A percentile compares a stretch with the other conserved stretches of the same genome.
Evolutionary conservation across 1,140 invertebrate genomes (phyloP).

Genomic region (Aphelinus atriplicis): DNA sequence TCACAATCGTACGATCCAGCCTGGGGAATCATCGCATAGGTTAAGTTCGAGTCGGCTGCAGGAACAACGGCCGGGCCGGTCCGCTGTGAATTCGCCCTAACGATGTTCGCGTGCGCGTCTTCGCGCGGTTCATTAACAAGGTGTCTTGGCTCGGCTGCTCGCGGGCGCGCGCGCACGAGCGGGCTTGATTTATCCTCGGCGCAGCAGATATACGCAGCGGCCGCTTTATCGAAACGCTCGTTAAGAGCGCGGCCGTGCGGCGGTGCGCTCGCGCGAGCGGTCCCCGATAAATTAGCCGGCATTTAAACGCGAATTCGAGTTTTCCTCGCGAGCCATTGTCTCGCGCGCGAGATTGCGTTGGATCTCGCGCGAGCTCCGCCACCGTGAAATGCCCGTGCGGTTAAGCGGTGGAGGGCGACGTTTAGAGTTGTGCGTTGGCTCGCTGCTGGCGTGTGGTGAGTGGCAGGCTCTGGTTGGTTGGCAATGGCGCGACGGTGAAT

Average conservation of each 20-base stretch:
- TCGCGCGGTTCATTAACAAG: conserved; percentile 24
- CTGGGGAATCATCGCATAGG: too few species aligned
- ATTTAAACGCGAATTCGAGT: conserved; percentile 18
- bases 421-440: too few species aligned
- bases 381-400: too few species aligned
- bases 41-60: too few species aligned
- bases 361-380: background rate
- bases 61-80: too few species aligned
- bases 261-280: background rate
- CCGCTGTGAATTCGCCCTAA: too few species aligned
- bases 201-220: conserved; percentile 5
- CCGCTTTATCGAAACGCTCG: conserved; percentile 22
- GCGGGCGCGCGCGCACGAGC: background rate
- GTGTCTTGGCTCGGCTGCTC: background rate
- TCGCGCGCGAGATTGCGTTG: background rate
- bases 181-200: conserved; percentile 14
- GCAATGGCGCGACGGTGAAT: too few species aligned
- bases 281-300: conserved; percentile 18
- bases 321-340: background rate
- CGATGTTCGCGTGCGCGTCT: conserved; percentile 6
- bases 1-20: too few species aligned
- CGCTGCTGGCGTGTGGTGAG: too few species aligned
- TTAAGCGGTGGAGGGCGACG: too few species aligned
- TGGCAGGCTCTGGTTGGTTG: too few species aligned
- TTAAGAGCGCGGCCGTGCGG: background rate